Evolutionary conservation across 2,113 vertebrate genomes (phyloP).

Genomic region (Cariama cristata): DNA sequence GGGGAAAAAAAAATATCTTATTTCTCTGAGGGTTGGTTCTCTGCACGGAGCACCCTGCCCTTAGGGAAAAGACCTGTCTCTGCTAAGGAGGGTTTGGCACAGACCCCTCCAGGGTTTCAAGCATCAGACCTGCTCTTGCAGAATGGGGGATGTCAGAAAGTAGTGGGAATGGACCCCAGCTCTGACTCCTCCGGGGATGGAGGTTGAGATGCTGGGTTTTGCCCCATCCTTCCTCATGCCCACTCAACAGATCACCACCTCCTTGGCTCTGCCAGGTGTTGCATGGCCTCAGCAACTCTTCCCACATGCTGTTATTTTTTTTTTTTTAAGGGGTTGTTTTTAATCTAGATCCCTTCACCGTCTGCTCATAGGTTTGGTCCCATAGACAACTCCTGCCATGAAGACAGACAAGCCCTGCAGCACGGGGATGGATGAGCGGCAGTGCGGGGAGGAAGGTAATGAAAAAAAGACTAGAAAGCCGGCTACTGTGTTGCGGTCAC

Average conservation of each 20-base stretch:
- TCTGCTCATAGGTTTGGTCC: not conserved
- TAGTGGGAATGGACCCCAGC: not conserved
- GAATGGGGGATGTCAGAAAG: not conserved
- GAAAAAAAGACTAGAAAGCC: not conserved
- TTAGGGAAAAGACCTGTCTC: not conserved
- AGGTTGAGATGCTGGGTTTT: not conserved
- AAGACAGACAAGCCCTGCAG: not conserved
- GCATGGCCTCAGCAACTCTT: not conserved
- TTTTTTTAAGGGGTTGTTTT: not conserved
- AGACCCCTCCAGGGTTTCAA: not conserved
- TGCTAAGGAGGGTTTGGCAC: not conserved
- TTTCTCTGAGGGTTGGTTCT: not conserved
- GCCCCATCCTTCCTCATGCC: not conserved
- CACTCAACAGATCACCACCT: fast-evolving
- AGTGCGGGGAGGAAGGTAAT: fast-evolving
- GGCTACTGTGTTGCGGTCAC: not conserved
- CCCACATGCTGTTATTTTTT: fast-evolving
- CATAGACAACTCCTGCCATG: fast-evolving
- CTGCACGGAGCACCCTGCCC: not conserved
- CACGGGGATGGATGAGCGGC: fast-evolving
- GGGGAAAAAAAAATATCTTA: not conserved
- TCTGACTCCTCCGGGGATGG: not conserved
- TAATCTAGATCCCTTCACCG: not conserved
- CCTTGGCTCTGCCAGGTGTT: not conserved
- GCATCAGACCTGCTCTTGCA: not conserved